phyloP scores from a whole-genome alignment of 2,797 vertebrate species.

The Anolis apletophallus region DNA sequence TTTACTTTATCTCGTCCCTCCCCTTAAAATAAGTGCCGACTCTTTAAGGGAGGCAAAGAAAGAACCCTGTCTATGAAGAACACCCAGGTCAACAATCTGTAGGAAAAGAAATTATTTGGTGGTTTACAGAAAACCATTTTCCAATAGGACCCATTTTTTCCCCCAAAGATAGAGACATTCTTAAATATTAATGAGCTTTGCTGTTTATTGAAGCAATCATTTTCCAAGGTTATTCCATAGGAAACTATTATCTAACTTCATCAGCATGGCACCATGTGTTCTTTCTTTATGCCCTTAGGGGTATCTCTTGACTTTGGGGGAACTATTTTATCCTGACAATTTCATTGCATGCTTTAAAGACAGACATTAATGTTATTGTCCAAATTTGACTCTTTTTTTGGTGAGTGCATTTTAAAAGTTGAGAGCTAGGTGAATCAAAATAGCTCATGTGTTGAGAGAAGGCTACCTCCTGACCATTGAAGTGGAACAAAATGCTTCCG shows the following conservation, averaged over 20 bases:
- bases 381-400: neutral
- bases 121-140: constrained; percentile 20
- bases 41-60: neutral
- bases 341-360: neutral
- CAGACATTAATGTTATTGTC: neutral
- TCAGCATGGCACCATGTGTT: constrained; percentile 9
- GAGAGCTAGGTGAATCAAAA: fast-evolving
- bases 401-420: neutral
- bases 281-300: neutral
- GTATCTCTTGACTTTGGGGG: neutral
- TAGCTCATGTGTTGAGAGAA: neutral
- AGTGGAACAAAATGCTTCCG: neutral
- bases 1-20: neutral
- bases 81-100: neutral
- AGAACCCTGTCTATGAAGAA: neutral
- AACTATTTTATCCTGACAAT: constrained; percentile 7
- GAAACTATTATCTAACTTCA: constrained; percentile 13
- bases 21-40: neutral
- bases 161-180: neutral
- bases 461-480: neutral
- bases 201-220: constrained; percentile 43
- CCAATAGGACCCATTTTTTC: neutral
- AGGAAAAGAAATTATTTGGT: neutral
- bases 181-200: constrained; percentile 29
- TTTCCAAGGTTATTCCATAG: constrained; percentile 26